Percentiles rank a stretch among this genome's conserved stretches.
Evolutionary conservation across 2,888 invertebrate species (phyloP).

Genomic region (Cotesia congregata): DNA sequence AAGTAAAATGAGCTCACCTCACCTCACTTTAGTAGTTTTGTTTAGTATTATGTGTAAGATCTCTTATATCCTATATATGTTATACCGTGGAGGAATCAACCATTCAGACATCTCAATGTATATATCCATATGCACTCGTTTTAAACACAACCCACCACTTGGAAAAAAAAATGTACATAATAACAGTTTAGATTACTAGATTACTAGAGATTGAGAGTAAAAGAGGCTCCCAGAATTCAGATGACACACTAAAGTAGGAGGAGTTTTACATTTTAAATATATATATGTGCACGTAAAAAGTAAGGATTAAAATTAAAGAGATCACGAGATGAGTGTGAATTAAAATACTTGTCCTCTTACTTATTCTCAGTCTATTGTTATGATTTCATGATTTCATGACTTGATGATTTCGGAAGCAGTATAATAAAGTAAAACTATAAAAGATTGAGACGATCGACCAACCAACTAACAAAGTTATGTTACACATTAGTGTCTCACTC

Average conservation of each 20-base stretch:
- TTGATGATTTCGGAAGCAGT: slow-evolving; percentile 31
- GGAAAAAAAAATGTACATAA: slow-evolving; percentile 3
- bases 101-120: slow-evolving; percentile 25
- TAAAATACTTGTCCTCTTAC: slow-evolving; percentile 56
- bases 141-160: slow-evolving; percentile 15
- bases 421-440: too few species aligned
- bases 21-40: too few species aligned
- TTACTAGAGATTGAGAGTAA: too few species aligned
- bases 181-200: too few species aligned
- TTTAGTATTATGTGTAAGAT: slow-evolving; percentile 14
- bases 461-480: slow-evolving; percentile 23
- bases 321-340: slow-evolving; percentile 32
- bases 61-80: slow-evolving; percentile 1
- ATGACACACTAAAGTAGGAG: slow-evolving; percentile 19
- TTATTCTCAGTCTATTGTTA: slow-evolving; percentile 56
- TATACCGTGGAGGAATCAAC: slow-evolving; percentile 17
- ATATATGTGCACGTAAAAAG: too few species aligned
- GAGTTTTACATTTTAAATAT: not conserved
- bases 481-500: slow-evolving; percentile 29
- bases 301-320: slow-evolving; percentile 37
- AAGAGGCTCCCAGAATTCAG: not conserved
- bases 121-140: slow-evolving; percentile 9
- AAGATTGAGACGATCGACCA: slow-evolving; percentile 12
- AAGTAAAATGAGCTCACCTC: too few species aligned
- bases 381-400: slow-evolving; percentile 12